Base-by-base conservation (phyloP, 2,113 vertebrate species). In the Uropsilus gracilis region DNA sequence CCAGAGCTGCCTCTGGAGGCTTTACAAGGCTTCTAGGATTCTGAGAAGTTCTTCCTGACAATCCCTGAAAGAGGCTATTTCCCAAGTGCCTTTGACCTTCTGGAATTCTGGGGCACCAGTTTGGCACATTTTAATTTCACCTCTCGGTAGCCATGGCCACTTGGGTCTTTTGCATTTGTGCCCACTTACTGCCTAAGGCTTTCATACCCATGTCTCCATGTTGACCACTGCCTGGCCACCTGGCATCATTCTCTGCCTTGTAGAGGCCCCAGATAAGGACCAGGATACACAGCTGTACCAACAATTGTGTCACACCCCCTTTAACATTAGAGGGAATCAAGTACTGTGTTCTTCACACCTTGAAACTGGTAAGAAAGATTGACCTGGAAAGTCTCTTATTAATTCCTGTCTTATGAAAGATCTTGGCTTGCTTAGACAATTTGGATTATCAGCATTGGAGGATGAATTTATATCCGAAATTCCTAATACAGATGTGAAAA, bases 371-470 rank as follows among this genome's bases (percentile, higher is more conserved):
- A 99, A 20, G n/a, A n/a, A 99, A 99, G 98, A 99, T 99, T 96
- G 99, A 98, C 94, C 99, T 99, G 0, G 99, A 99, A 96, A 99
- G 99, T 99, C 99, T 99, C 82, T 97, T 98, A 5, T 98, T 97
- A 0, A 97, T 34, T 99, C 99, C 77, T 99, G 99, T 97, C 99
- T 99, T 96, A 99, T 99, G 99, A 99, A 99, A 90, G 99, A 99
- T 95, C 98, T 99, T 97, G 99, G 99, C 28, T 55, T n/a, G n/a
- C n/a, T 96, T 99, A 98, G 99, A 99, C 98, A 99, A 99, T 94
- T 97, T 99, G 98, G 99, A 99, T 99, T 94, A 99, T 99, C 97
- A 99, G 99, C 99, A 75, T 99, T 99, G 99, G 99, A 99, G 87
- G 99, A 99, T 1, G 99, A 99, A 93, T 99, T 99, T 72, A 99